Percentiles rank a stretch among this genome's conserved stretches.
Conservation (phyloP, 2,888 invertebrate species). For the Microplitis manilae region DNA sequence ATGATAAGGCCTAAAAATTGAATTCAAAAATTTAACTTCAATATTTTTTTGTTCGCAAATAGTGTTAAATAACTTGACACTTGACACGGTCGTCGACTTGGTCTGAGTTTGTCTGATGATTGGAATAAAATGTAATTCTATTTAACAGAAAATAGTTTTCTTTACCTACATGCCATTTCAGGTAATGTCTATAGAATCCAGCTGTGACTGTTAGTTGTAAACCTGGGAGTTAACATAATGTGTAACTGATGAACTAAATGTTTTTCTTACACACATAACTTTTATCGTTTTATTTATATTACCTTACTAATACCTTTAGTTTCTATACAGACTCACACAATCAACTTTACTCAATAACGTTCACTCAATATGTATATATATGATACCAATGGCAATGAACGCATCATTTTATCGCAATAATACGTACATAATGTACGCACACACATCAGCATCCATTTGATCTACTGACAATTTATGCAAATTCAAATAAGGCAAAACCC, state of each 20-base stretch:
- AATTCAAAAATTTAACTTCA: too few species aligned
- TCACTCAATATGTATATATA: background rate
- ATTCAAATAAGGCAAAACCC: background rate
- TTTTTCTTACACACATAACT: background rate
- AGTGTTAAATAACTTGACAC: constrained; percentile 5
- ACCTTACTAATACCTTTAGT: too few species aligned
- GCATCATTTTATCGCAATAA: background rate
- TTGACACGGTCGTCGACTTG: constrained; percentile 19
- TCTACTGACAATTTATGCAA: background rate
- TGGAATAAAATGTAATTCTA: constrained; percentile 29
- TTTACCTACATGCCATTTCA: constrained; percentile 49
- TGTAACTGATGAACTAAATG: constrained; percentile 4
- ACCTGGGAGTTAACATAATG: background rate
- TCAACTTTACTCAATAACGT: background rate
- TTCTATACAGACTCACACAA: too few species aligned
- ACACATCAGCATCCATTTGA: background rate
- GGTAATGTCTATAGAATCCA: constrained; percentile 34
- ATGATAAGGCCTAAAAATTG: too few species aligned
- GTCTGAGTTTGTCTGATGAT: background rate
- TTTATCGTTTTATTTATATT: background rate
- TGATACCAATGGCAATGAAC: background rate
- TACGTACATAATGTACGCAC: background rate
- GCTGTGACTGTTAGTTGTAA: constrained; percentile 1
- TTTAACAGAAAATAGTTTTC: constrained; percentile 41
- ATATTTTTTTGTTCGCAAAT: background rate